Evolutionary conservation across 2,797 vertebrate genomes (phyloP).

Genomic region (Esox masquinongy): DNA sequence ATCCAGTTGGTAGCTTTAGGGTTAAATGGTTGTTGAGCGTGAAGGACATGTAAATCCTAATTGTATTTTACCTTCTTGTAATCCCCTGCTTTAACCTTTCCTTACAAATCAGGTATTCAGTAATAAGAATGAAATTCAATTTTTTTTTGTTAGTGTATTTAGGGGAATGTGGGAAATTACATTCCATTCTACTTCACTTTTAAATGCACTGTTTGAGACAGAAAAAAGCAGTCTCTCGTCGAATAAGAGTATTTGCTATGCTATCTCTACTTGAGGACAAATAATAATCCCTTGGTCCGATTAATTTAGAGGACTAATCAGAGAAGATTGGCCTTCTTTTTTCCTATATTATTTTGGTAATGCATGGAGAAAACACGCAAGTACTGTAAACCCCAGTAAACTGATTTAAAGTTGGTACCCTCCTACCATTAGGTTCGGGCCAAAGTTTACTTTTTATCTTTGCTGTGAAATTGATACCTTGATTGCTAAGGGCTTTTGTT

Average conservation of each 20-base stretch:
- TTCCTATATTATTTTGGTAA: not conserved
- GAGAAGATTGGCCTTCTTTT: not conserved
- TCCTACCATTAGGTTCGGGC: not conserved
- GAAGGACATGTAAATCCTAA: not conserved
- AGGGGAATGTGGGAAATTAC: conserved; percentile 6
- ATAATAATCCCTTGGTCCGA: conserved; percentile 51
- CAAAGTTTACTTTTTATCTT: not conserved
- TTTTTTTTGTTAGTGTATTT: not conserved
- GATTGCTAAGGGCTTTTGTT: not conserved
- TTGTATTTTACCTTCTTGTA: conserved; percentile 5
- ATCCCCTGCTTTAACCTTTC: not conserved
- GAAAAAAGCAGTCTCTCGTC: conserved; percentile 16
- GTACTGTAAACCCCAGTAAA: conserved; percentile 20
- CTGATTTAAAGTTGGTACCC: conserved; percentile 1
- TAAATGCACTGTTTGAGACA: conserved; percentile 26
- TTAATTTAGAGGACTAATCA: conserved; percentile 49
- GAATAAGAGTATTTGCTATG: too few species aligned
- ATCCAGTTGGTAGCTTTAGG: too few species aligned
- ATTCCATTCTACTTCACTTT: conserved; percentile 29
- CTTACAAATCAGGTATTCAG: not conserved
- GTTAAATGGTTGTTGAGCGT: not conserved
- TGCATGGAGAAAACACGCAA: not conserved
- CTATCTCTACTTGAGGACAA: conserved; percentile 4
- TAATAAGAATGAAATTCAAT: not conserved
- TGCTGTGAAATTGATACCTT: not conserved